A percentile compares a stretch with the other conserved stretches of the same genome.
phyloP scores from a whole-genome alignment of 2,113 vertebrate genomes.

The Macquaria australasica region DNA sequence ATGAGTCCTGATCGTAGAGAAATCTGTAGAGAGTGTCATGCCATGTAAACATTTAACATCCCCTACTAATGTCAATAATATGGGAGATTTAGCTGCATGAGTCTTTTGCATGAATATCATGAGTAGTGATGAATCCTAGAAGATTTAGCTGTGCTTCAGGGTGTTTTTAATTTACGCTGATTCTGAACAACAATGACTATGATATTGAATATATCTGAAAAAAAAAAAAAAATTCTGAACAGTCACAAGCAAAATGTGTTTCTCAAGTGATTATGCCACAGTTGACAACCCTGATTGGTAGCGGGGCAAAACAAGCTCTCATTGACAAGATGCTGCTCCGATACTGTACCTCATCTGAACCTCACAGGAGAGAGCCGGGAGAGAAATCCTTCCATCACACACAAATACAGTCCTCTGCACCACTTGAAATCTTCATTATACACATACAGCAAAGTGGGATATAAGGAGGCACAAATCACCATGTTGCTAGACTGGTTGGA shows the following conservation, averaged over 20 bases:
- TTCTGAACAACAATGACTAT: not conserved
- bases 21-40: not conserved
- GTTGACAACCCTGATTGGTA: constrained; percentile 53
- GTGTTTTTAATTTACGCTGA: not conserved
- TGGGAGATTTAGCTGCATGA: constrained; percentile 31
- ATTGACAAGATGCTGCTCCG: constrained; percentile 29
- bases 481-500: not conserved
- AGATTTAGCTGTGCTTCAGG: not conserved
- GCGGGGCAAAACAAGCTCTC: constrained; percentile 21
- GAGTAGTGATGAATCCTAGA: constrained; percentile 8
- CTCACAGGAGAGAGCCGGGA: constrained; percentile 7
- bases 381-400: constrained; percentile 12
- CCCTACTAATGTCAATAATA: constrained; percentile 10
- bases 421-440: constrained; percentile 33
- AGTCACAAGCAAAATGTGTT: constrained; percentile 29
- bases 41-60: not conserved
- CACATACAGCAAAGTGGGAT: constrained; percentile 20
- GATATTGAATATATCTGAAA: constrained; percentile 8
- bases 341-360: constrained; percentile 46
- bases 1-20: constrained; percentile 19
- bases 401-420: not conserved
- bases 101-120: constrained; percentile 46
- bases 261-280: constrained; percentile 47
- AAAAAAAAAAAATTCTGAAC: constrained; percentile 13
- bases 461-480: constrained; percentile 9